Conservation (phyloP, 1,140 invertebrate genomes). For the Drosophila jambulina region DNA sequence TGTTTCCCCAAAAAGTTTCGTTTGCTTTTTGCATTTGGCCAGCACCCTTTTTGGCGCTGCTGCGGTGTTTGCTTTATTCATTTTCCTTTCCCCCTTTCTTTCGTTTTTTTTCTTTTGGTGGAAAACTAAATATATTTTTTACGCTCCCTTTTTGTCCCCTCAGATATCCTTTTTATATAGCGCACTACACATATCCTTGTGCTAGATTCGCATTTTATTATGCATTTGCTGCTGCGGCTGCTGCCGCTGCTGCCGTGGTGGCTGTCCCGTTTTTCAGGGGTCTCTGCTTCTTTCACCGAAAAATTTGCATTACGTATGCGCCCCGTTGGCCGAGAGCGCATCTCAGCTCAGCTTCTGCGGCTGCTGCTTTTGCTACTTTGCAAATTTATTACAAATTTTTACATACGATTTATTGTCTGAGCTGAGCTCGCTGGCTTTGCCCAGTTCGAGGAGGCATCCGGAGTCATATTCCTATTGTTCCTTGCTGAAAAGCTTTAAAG, state of each 20-base stretch:
- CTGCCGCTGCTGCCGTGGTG: constrained; percentile 20
- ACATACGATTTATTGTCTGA: constrained; percentile 81
- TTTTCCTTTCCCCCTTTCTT: constrained; percentile 36
- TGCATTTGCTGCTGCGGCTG: constrained; percentile 50
- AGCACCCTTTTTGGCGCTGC: constrained; percentile 43
- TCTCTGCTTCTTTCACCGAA: constrained; percentile 24
- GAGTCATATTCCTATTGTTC: constrained; percentile 53
- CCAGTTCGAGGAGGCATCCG: constrained; percentile 45
- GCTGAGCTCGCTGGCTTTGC: constrained; percentile 60
- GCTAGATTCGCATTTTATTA: constrained; percentile 73
- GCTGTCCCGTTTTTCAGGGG: constrained; percentile 36
- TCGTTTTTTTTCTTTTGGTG: constrained; percentile 22
- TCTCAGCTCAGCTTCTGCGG: constrained; percentile 38
- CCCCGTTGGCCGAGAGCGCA: constrained; percentile 50
- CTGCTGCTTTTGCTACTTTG: constrained; percentile 81
- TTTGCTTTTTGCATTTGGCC: constrained; percentile 54
- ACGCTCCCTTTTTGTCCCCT: constrained; percentile 39
- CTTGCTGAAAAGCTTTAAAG: constrained; percentile 45
- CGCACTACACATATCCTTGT: constrained; percentile 67
- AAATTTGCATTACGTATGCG: constrained; percentile 76
- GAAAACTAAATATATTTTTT: constrained; percentile 44
- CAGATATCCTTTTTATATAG: constrained; percentile 50
- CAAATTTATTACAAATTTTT: constrained; percentile 83
- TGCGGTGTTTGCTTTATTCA: constrained; percentile 51
- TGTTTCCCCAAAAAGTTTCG: constrained; percentile 28